Conservation (phyloP, 2,888 invertebrate genomes). For the Ectemnius cavifrons region DNA sequence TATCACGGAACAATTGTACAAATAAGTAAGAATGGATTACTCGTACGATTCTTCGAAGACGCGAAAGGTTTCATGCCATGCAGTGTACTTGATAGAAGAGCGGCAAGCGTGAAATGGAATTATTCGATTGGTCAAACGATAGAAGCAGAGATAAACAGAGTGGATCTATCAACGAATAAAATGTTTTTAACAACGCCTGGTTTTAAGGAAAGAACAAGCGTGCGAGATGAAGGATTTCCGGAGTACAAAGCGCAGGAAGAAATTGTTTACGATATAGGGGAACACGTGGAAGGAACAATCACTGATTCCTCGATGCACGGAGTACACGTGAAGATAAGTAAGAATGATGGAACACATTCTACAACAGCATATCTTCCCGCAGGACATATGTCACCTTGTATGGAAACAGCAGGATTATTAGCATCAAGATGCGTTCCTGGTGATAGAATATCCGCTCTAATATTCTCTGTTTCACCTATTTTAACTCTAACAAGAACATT, state of each 20-base stretch:
- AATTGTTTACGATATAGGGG: constrained; percentile 55
- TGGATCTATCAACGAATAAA: constrained; percentile 48
- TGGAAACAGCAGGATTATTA: constrained; percentile 64
- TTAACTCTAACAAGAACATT: constrained; percentile 68
- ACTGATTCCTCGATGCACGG: constrained; percentile 66
- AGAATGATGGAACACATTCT: constrained; percentile 30
- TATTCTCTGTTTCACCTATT: constrained; percentile 66
- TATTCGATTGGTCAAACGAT: constrained; percentile 82
- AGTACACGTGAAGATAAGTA: constrained; percentile 63
- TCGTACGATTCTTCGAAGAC: constrained; percentile 82
- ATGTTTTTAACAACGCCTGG: constrained; percentile 46
- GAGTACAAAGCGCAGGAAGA: constrained; percentile 10
- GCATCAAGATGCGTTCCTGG: constrained; percentile 65
- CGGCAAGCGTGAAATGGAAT: constrained; percentile 74
- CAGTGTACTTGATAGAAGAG: constrained; percentile 72
- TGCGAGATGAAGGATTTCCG: not conserved
- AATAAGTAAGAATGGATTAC: constrained; percentile 79
- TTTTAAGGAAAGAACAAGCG: too few species aligned
- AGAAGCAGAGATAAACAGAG: constrained; percentile 49
- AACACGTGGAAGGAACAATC: constrained; percentile 67
- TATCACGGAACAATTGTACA: constrained; percentile 81
- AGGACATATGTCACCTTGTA: constrained; percentile 71
- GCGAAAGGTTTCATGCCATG: constrained; percentile 80
- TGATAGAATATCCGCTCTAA: constrained; percentile 63
- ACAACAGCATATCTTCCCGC: constrained; percentile 69